Evolutionary conservation across 2,888 invertebrate species (phyloP).

Genomic region (Dryocosmus kuriphilus): DNA sequence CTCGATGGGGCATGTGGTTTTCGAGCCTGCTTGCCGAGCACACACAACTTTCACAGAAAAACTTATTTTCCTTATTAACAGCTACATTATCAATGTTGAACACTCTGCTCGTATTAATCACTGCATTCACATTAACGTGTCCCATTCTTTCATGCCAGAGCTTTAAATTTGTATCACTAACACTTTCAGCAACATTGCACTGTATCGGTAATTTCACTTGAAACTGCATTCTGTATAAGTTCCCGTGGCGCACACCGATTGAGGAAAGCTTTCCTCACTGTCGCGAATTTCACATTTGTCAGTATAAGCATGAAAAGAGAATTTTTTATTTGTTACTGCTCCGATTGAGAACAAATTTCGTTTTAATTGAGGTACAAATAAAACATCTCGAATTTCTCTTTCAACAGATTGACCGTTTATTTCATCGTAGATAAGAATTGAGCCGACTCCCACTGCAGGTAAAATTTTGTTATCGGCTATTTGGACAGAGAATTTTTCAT

Average conservation of each 20-base stretch:
- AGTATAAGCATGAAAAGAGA: conserved; percentile 44
- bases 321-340: conserved; percentile 39
- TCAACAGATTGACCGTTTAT: conserved; percentile 21
- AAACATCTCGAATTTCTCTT: conserved; percentile 45
- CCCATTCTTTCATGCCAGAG: conserved; percentile 6
- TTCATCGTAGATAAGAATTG: conserved; percentile 41
- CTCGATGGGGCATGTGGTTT: conserved; percentile 29
- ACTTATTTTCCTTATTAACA: neutral
- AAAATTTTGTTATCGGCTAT: conserved; percentile 42
- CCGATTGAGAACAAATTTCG: conserved; percentile 46
- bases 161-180: neutral
- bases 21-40: conserved; percentile 38
- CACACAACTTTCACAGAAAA: conserved; percentile 43
- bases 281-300: conserved; percentile 42
- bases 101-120: neutral
- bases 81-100: neutral
- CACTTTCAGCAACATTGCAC: neutral
- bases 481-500: conserved; percentile 37
- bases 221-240: conserved; percentile 38
- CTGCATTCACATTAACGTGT: neutral
- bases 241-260: conserved; percentile 13
- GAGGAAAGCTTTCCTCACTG: conserved; percentile 27
- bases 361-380: conserved; percentile 48
- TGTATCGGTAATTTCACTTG: conserved; percentile 13
- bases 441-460: conserved; percentile 42